Conservation (phyloP, 2,113 vertebrate species). For the Chloropsis hardwickii region DNA sequence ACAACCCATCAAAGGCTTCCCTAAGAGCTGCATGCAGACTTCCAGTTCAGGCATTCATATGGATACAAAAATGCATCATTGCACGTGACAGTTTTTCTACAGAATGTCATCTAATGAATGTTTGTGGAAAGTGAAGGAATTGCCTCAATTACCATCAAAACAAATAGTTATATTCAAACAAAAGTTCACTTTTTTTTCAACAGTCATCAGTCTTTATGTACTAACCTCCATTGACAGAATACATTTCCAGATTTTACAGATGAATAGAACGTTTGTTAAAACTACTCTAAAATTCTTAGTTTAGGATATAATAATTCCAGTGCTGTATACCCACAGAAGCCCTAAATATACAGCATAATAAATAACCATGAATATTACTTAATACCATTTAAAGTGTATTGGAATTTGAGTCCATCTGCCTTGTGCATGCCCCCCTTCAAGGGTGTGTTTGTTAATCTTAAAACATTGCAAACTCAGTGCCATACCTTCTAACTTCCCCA, state of each 20-base stretch:
- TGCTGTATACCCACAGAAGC: background rate
- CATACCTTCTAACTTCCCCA: background rate
- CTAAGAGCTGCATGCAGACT: background rate
- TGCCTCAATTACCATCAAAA: constrained; percentile 60
- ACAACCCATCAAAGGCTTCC: background rate
- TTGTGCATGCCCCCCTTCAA: background rate
- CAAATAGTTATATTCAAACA: constrained; percentile 40
- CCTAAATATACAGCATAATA: background rate
- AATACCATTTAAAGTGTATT: background rate
- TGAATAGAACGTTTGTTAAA: constrained; percentile 15
- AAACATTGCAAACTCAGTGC: background rate
- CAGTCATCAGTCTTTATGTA: constrained; percentile 16
- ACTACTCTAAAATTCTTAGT: background rate
- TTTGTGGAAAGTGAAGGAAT: constrained; percentile 53
- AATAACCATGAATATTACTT: background rate
- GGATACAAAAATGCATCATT: constrained; percentile 15
- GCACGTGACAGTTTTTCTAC: constrained; percentile 16
- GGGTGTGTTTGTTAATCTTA: background rate
- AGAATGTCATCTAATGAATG: constrained; percentile 57
- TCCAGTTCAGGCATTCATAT: constrained; percentile 3
- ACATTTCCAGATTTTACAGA: constrained; percentile 12
- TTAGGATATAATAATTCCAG: background rate
- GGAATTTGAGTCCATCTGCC: background rate
- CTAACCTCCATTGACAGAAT: constrained; percentile 24
- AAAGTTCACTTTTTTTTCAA: constrained; percentile 14